phyloP scores from a whole-genome alignment of 37 sponge, comb jelly and placozoan species.

The Beroe ovata region DNA sequence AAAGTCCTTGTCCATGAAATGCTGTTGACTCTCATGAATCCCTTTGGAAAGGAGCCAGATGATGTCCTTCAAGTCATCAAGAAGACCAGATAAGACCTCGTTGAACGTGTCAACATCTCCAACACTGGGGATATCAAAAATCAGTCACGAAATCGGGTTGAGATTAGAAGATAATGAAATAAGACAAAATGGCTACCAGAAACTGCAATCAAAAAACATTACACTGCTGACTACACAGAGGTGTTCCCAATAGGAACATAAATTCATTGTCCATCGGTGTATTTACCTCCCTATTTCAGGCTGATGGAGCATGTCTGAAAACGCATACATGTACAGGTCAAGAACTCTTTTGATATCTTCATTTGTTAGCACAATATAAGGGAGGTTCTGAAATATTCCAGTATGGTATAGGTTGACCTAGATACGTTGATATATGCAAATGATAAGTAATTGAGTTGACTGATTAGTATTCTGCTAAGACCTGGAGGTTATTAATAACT shows the following conservation, averaged over 20 bases:
- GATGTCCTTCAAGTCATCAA: conserved; percentile 38
- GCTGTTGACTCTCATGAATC: conserved; percentile 46
- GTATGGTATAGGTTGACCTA: too few species aligned
- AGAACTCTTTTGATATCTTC: conserved; percentile 48
- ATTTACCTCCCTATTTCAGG: conserved; percentile 21
- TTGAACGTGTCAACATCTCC: conserved; percentile 39
- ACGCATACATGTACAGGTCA: conserved; percentile 56
- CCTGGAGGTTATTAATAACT: conserved; percentile 53
- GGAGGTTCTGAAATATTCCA: conserved; percentile 45
- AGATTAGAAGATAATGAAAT: too few species aligned
- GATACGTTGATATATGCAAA: too few species aligned
- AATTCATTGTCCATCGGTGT: neutral
- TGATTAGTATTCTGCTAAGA: too few species aligned
- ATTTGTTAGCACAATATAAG: conserved; percentile 24
- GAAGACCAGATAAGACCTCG: conserved; percentile 4
- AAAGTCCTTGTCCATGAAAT: conserved; percentile 9
- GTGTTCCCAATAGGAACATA: neutral
- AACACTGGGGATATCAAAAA: conserved; percentile 15
- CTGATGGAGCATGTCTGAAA: conserved; percentile 56
- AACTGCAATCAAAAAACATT: too few species aligned
- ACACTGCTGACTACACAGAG: too few species aligned
- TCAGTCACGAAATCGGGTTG: too few species aligned
- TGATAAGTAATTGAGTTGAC: too few species aligned
- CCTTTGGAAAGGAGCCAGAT: conserved; percentile 27
- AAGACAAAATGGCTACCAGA: too few species aligned